These are phyloP conservation scores for Molossus molossus DNA, from an alignment of 2,797 vertebrate species.

Conservation along the genomic window DNA sequence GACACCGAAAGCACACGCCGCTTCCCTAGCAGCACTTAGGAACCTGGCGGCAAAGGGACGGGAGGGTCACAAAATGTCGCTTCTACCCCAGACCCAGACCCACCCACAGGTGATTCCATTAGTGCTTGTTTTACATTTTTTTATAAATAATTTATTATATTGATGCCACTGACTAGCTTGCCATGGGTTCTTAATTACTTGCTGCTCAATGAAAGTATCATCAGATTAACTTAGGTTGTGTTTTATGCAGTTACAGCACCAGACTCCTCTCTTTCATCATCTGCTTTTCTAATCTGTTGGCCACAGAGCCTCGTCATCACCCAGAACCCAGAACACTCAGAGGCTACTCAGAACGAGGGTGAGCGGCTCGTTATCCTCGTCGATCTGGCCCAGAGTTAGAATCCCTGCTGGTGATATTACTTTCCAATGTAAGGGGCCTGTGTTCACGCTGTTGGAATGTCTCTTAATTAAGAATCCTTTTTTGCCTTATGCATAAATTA, in stretches of 20 bases:
- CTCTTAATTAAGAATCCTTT: constrained; percentile 87
- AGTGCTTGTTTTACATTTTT: neutral
- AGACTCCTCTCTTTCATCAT: neutral
- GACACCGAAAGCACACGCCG: neutral
- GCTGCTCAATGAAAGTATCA: neutral
- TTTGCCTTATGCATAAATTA: constrained; percentile 85
- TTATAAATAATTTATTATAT: constrained; percentile 8
- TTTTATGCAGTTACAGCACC: neutral
- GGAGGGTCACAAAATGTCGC: neutral
- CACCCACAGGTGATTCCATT: neutral
- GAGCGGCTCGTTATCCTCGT: constrained; percentile 9
- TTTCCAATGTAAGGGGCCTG: constrained; percentile 72
- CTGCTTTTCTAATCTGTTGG: neutral
- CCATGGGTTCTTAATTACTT: constrained; percentile 38
- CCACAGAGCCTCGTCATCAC: neutral
- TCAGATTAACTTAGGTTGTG: neutral
- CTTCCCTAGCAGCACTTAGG: neutral
- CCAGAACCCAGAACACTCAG: neutral
- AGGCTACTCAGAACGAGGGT: neutral
- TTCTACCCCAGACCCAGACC: neutral
- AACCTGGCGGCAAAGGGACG: neutral
- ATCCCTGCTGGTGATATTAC: constrained; percentile 72
- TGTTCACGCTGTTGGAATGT: constrained; percentile 79
- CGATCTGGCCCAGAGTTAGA: constrained; percentile 58
- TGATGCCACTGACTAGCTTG: neutral